A percentile compares a stretch with the other conserved stretches of the same genome.
phyloP scores from a whole-genome alignment of 2,888 invertebrate genomes.

The Anarsia innoxiella region DNA sequence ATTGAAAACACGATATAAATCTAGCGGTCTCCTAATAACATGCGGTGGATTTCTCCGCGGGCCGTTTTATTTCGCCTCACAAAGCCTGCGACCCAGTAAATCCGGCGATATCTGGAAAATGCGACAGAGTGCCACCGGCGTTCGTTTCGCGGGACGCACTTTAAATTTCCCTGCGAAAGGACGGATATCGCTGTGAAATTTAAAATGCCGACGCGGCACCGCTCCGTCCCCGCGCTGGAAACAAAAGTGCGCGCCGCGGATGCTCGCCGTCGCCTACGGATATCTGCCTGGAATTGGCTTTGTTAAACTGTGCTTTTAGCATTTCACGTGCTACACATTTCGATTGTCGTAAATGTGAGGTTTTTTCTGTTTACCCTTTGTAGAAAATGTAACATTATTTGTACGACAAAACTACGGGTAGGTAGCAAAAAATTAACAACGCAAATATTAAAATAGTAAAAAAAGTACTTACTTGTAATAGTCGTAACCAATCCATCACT shows the following conservation, averaged over 20 bases:
- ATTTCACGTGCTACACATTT: too few species aligned
- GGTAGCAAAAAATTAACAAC: too few species aligned
- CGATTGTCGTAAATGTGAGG: too few species aligned
- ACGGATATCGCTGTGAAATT: constrained; percentile 52
- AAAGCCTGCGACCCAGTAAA: constrained; percentile 68
- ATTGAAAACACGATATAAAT: constrained; percentile 71
- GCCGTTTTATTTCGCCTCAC: constrained; percentile 66
- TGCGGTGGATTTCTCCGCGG: constrained; percentile 66
- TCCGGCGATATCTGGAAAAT: constrained; percentile 62
- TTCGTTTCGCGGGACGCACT: constrained; percentile 60
- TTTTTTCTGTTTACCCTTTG: too few species aligned
- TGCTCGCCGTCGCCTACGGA: too few species aligned
- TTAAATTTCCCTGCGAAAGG: constrained; percentile 44
- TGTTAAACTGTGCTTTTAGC: too few species aligned
- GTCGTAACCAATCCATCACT: too few species aligned
- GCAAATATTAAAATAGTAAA: too few species aligned
- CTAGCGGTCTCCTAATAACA: constrained; percentile 62
- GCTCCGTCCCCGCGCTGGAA: constrained; percentile 33
- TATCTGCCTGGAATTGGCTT: too few species aligned
- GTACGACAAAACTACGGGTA: too few species aligned
- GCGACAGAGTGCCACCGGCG: constrained; percentile 60
- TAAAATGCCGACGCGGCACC: constrained; percentile 42
- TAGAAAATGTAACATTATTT: too few species aligned
- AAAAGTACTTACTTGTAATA: too few species aligned
- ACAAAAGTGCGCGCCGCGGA: constrained; percentile 34